phyloP scores from a whole-genome alignment of 2,888 invertebrate species.

The Callyntrura sp. region DNA sequence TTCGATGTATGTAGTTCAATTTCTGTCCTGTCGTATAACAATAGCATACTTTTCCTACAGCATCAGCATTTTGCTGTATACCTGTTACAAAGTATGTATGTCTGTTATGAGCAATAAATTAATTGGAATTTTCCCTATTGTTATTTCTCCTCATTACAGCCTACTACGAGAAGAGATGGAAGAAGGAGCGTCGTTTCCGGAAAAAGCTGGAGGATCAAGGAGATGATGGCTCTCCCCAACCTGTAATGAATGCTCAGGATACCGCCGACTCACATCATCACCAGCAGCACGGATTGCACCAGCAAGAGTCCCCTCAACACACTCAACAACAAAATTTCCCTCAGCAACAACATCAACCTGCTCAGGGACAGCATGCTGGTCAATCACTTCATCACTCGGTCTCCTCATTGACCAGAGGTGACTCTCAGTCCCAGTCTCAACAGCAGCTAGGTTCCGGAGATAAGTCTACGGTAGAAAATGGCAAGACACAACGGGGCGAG shows the following conservation, averaged over 20 bases:
- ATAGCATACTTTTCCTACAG: not conserved
- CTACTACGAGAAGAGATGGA: slow-evolving; percentile 94
- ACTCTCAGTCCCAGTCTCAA: slow-evolving; percentile 71
- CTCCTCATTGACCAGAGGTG: slow-evolving; percentile 76
- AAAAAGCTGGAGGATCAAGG: slow-evolving; percentile 90
- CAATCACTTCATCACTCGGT: slow-evolving; percentile 76
- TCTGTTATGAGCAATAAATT: slow-evolving; percentile 32
- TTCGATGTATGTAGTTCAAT: slow-evolving; percentile 92
- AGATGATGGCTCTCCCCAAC: slow-evolving; percentile 76
- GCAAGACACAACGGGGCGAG: slow-evolving; percentile 80
- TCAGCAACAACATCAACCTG: slow-evolving; percentile 78
- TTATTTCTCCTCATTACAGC: slow-evolving; percentile 87
- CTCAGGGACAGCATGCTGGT: slow-evolving; percentile 70
- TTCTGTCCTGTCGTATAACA: not conserved
- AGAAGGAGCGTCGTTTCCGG: slow-evolving; percentile 94
- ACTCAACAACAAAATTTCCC: slow-evolving; percentile 73
- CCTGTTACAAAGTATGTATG: not conserved
- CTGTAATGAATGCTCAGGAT: slow-evolving; percentile 77
- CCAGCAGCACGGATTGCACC: slow-evolving; percentile 53
- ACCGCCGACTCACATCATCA: slow-evolving; percentile 78
- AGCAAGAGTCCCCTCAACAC: slow-evolving; percentile 73
- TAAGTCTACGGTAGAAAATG: slow-evolving; percentile 79
- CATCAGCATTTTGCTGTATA: not conserved
- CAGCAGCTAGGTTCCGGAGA: slow-evolving; percentile 68
- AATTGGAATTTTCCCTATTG: slow-evolving; percentile 47